Evolutionary conservation across 2,113 vertebrate genomes (phyloP).

Genomic region (Tragelaphus imberbis): DNA sequence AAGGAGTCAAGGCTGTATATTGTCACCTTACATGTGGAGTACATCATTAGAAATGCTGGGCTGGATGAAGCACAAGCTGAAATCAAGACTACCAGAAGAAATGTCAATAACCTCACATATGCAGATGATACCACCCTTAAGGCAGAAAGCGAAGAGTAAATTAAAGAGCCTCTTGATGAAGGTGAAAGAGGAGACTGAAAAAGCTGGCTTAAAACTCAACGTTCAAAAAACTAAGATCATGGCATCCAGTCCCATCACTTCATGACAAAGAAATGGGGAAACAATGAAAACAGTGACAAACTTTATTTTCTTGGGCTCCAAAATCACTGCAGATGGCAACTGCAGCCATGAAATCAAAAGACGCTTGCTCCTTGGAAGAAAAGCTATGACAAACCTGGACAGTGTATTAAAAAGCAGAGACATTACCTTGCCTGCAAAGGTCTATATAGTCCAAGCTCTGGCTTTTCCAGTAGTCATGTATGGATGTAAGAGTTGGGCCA

Average conservation of each 20-base stretch:
- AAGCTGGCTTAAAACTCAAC: neutral
- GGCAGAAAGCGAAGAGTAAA: neutral
- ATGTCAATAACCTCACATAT: neutral
- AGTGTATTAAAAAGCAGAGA: neutral
- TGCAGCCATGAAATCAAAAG: neutral
- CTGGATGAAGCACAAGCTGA: neutral
- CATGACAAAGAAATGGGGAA: neutral
- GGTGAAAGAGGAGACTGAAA: neutral
- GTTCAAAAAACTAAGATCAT: neutral
- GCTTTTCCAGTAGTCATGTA: neutral
- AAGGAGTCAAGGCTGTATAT: neutral
- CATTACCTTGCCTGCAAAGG: neutral
- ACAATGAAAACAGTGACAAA: neutral
- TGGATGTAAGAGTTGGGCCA: neutral
- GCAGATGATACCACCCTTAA: neutral
- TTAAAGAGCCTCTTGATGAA: neutral
- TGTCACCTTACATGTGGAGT: neutral
- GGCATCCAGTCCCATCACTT: neutral
- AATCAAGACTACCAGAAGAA: neutral
- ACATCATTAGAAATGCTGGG: neutral
- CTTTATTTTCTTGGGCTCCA: neutral
- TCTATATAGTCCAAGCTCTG: neutral
- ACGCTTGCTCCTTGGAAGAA: neutral
- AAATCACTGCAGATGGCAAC: neutral
- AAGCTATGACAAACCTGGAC: neutral